Conservation (phyloP, 2,797 vertebrate species). For the Pteronotus mesoamericanus region DNA sequence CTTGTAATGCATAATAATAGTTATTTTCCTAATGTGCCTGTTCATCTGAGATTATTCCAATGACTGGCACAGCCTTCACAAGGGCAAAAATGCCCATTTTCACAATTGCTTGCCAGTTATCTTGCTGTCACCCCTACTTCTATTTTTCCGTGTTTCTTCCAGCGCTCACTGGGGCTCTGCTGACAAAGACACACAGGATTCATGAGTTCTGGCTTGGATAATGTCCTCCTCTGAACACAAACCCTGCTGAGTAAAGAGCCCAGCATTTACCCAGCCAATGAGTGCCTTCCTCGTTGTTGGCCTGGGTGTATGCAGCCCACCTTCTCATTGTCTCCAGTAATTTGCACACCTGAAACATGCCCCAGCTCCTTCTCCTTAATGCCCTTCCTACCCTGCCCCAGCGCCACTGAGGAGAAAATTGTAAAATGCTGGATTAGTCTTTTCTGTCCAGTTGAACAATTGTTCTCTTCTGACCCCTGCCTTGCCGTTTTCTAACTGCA, state of each 20-base stretch:
- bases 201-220: conserved; percentile 46
- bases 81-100: conserved; percentile 22
- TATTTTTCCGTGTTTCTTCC: not conserved
- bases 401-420: not conserved
- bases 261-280: not conserved
- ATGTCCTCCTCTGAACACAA: conserved; percentile 38
- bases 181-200: not conserved
- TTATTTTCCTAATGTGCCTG: conserved; percentile 54
- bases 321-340: not conserved
- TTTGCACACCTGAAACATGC: not conserved
- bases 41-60: conserved; percentile 41
- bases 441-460: not conserved
- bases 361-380: not conserved
- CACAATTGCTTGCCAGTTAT: not conserved
- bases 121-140: not conserved
- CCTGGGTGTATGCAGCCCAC: not conserved
- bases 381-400: not conserved
- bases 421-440: conserved; percentile 28
- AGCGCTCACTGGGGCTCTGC: not conserved
- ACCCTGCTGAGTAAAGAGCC: conserved; percentile 12
- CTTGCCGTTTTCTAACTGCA: not conserved
- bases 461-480: not conserved
- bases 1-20: conserved; percentile 38
- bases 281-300: not conserved
- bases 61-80: conserved; percentile 13